Percentiles rank a stretch among this genome's conserved stretches.
These are phyloP conservation scores for Acleris cristana DNA, from an alignment of 2,888 invertebrate species.

Conservation along the genomic window DNA sequence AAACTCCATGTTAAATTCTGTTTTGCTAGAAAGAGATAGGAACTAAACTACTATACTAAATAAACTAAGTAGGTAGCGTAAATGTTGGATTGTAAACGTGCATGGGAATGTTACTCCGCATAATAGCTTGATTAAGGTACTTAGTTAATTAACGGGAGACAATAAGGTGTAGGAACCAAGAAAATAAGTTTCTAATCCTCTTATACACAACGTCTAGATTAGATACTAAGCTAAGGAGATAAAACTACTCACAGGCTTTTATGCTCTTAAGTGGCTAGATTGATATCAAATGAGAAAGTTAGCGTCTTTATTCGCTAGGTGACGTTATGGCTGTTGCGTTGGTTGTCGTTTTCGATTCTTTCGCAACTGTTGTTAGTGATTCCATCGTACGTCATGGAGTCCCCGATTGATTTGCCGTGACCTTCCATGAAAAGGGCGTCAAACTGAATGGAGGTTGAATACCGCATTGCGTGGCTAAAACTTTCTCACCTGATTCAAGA, in stretches of 20 bases:
- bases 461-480: background rate
- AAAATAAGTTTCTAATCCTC: too few species aligned
- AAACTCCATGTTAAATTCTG: too few species aligned
- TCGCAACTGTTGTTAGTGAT: slow-evolving; percentile 13
- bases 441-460: slow-evolving; percentile 13
- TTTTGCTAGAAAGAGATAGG: too few species aligned
- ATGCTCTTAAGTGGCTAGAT: background rate
- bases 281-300: slow-evolving; percentile 16
- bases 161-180: too few species aligned
- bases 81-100: too few species aligned
- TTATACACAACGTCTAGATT: too few species aligned
- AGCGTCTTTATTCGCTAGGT: slow-evolving; percentile 3
- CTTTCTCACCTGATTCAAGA: background rate
- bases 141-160: too few species aligned
- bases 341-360: slow-evolving; percentile 50
- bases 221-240: background rate
- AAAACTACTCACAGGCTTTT: background rate
- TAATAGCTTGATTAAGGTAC: too few species aligned
- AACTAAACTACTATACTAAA: too few species aligned
- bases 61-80: too few species aligned
- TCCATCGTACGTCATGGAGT: slow-evolving; percentile 17
- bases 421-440: slow-evolving; percentile 17
- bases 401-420: slow-evolving; percentile 5
- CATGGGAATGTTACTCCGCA: too few species aligned
- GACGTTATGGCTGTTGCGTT: slow-evolving; percentile 39